Percentiles rank a stretch among this genome's conserved stretches.
phyloP scores from a whole-genome alignment of 2,888 invertebrate species.

The Plagodis dolabraria region DNA sequence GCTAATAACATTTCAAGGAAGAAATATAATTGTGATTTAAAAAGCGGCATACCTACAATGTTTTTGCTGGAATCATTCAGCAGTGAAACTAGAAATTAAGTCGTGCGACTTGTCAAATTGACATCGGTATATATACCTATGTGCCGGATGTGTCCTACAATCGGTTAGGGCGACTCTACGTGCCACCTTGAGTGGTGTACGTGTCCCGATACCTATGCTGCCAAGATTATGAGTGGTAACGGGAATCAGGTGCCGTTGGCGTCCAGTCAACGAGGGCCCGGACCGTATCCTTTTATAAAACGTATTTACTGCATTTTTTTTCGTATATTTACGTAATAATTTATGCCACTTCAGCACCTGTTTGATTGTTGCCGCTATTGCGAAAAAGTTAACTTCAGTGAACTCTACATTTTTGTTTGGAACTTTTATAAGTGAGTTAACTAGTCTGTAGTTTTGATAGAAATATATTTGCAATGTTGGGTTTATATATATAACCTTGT shows the following conservation, averaged over 20 bases:
- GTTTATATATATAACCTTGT: too few species aligned
- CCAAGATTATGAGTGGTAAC: constrained; percentile 87
- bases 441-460: too few species aligned
- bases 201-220: constrained; percentile 85
- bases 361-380: constrained; percentile 63
- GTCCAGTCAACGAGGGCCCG: constrained; percentile 84
- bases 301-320: constrained; percentile 53
- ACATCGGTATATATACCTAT: constrained; percentile 75
- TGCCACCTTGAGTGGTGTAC: constrained; percentile 87
- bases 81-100: constrained; percentile 71
- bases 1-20: constrained; percentile 68
- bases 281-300: constrained; percentile 84
- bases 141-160: constrained; percentile 85
- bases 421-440: background rate
- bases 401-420: constrained; percentile 2
- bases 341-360: constrained; percentile 71
- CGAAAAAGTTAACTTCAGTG: constrained; percentile 53
- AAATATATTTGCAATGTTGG: too few species aligned
- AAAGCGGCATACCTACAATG: constrained; percentile 79
- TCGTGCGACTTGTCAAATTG: constrained; percentile 77
- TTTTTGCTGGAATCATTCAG: constrained; percentile 77
- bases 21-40: constrained; percentile 70
- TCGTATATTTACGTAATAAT: constrained; percentile 77
- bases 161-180: constrained; percentile 82
- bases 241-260: constrained; percentile 87